Evolutionary conservation across 2,888 invertebrate species (phyloP).

Genomic region (Buathra laborator): DNA sequence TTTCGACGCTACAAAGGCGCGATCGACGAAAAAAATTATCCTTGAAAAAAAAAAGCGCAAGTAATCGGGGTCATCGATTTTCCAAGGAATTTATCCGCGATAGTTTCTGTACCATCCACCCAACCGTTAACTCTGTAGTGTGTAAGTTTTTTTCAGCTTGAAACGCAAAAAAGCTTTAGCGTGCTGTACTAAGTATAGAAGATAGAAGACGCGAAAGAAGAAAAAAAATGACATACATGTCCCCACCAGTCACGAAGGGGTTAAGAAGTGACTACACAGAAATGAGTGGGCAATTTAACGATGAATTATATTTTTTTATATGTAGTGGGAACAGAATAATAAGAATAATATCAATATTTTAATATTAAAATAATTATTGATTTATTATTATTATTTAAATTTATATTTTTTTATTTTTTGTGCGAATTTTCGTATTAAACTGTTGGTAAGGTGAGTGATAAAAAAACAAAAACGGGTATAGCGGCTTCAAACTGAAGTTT

Average conservation of each 20-base stretch:
- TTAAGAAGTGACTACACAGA: too few relatives aligned
- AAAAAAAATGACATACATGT: neutral
- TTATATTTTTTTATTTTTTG: too few relatives aligned
- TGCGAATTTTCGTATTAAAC: too few relatives aligned
- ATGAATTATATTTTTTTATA: too few relatives aligned
- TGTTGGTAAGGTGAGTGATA: too few relatives aligned
- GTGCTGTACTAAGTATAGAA: neutral
- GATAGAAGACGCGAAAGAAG: neutral
- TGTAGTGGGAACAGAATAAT: too few relatives aligned
- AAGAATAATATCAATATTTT: too few relatives aligned
- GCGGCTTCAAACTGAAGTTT: too few relatives aligned
- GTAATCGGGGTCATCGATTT: constrained; percentile 1
- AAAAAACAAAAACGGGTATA: too few relatives aligned
- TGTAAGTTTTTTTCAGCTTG: neutral
- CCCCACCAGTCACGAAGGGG: neutral
- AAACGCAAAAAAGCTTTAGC: neutral
- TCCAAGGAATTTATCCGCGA: neutral
- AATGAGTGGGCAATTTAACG: too few relatives aligned
- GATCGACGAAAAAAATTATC: neutral
- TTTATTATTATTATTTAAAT: too few relatives aligned
- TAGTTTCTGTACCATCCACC: neutral
- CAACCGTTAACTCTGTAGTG: neutral
- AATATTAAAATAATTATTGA: too few relatives aligned
- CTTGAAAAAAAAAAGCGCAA: neutral
- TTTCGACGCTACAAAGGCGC: neutral